Conservation (phyloP, 2,113 vertebrate genomes). For the Diadophis punctatus region DNA sequence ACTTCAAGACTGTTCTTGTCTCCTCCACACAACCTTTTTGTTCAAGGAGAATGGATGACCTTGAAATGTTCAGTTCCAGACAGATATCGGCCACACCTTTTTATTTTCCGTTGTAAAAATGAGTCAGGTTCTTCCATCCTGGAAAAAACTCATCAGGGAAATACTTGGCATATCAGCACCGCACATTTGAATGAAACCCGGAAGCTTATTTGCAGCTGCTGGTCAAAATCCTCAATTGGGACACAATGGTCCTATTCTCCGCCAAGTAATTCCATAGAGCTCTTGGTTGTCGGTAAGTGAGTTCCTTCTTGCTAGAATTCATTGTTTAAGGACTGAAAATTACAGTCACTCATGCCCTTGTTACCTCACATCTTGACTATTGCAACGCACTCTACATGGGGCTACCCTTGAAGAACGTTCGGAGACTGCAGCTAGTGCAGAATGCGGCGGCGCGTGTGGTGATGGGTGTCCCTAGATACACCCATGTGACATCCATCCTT, state of each 20-base stretch:
- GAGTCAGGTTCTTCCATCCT: not conserved
- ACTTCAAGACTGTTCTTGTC: no score
- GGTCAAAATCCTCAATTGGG: not conserved
- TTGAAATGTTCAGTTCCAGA: no score
- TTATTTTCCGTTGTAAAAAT: not conserved
- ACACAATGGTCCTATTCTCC: not conserved
- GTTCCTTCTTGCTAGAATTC: not conserved
- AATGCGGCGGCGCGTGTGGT: no score
- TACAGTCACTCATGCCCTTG: no score
- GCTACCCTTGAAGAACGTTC: no score
- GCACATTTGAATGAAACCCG: not conserved
- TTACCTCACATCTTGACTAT: no score
- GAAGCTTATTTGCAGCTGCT: not conserved
- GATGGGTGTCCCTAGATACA: no score
- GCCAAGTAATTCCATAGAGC: not conserved
- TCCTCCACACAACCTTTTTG: no score
- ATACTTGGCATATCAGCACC: not conserved
- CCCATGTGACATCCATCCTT: no score
- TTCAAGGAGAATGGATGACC: no score
- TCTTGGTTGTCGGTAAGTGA: not conserved
- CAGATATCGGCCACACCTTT: not conserved
- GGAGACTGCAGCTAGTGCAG: no score
- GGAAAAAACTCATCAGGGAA: rapidly evolving
- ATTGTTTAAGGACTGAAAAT: not conserved
- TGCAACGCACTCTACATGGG: no score